Evolutionary conservation across 2,888 invertebrate genomes (phyloP).

Genomic region (Cryptus viduatorius): DNA sequence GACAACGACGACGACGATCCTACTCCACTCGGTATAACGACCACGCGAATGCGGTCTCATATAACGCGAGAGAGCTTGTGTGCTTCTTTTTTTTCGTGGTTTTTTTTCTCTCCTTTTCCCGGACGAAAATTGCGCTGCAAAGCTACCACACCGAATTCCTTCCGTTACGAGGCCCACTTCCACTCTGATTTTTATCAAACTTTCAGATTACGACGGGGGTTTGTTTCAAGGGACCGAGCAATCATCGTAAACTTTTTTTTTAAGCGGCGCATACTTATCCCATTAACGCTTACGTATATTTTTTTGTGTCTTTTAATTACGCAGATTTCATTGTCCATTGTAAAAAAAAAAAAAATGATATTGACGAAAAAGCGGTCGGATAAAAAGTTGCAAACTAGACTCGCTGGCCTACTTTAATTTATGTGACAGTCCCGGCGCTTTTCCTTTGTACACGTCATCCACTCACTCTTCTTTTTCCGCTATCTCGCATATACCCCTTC

Average conservation of each 20-base stretch:
- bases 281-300: not conserved
- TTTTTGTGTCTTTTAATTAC: not conserved
- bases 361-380: not conserved
- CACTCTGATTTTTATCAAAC: slow-evolving; percentile 23
- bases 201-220: not conserved
- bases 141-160: not conserved
- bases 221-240: not conserved
- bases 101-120: not conserved
- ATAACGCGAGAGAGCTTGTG: not conserved
- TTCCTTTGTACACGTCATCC: slow-evolving; percentile 35
- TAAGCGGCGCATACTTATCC: not conserved
- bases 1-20: slow-evolving; percentile 34
- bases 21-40: slow-evolving; percentile 34
- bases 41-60: slow-evolving; percentile 18
- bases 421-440: slow-evolving; percentile 37
- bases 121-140: slow-evolving; percentile 14
- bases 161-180: not conserved
- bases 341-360: slow-evolving; percentile 4
- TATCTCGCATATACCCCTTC: slow-evolving; percentile 15
- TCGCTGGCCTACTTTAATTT: slow-evolving; percentile 58
- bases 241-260: not conserved
- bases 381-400: not conserved
- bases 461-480: slow-evolving; percentile 23
- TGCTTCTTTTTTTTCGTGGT: not conserved
- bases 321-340: not conserved